phyloP scores from a whole-genome alignment of 92 coral and sea anemone genomes.

The Zoanthus sansibaricus region DNA sequence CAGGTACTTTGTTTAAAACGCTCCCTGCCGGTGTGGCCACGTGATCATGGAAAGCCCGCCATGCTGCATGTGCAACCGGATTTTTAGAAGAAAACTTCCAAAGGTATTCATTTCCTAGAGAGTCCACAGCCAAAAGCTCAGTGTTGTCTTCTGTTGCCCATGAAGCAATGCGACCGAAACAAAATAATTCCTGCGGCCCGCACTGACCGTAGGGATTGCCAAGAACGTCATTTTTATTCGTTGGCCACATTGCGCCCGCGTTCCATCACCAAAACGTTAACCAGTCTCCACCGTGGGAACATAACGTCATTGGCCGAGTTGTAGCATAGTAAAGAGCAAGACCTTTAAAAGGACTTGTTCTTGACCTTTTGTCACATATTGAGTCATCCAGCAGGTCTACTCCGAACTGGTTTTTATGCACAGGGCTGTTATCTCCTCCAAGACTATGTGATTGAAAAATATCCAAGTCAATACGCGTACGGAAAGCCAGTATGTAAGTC shows the following conservation, averaged over 20 bases:
- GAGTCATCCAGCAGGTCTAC: slow-evolving; percentile 70
- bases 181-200: slow-evolving; percentile 66
- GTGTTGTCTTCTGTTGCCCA: slow-evolving; percentile 81
- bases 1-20: slow-evolving; percentile 46
- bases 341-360: slow-evolving; percentile 65
- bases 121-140: slow-evolving; percentile 78
- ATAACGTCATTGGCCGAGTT: slow-evolving; percentile 60
- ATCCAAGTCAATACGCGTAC: slow-evolving; percentile 27
- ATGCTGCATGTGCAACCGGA: slow-evolving; percentile 77
- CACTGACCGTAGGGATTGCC: slow-evolving; percentile 69
- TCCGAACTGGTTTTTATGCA: slow-evolving; percentile 66
- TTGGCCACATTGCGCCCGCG: slow-evolving; percentile 72
- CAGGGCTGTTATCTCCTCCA: slow-evolving; percentile 58
- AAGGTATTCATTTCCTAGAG: slow-evolving; percentile 65
- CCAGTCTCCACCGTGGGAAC: slow-evolving; percentile 80
- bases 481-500: too few species aligned
- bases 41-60: slow-evolving; percentile 84
- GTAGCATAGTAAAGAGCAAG: slow-evolving; percentile 68
- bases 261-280: slow-evolving; percentile 90
- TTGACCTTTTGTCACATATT: slow-evolving; percentile 61
- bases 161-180: slow-evolving; percentile 82
- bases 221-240: slow-evolving; percentile 65
- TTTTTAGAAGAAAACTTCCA: slow-evolving; percentile 77
- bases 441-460: slow-evolving; percentile 45
- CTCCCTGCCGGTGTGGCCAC: slow-evolving; percentile 62